phyloP scores from a whole-genome alignment of 2,888 invertebrate species.

The Sphinx pinastri region DNA sequence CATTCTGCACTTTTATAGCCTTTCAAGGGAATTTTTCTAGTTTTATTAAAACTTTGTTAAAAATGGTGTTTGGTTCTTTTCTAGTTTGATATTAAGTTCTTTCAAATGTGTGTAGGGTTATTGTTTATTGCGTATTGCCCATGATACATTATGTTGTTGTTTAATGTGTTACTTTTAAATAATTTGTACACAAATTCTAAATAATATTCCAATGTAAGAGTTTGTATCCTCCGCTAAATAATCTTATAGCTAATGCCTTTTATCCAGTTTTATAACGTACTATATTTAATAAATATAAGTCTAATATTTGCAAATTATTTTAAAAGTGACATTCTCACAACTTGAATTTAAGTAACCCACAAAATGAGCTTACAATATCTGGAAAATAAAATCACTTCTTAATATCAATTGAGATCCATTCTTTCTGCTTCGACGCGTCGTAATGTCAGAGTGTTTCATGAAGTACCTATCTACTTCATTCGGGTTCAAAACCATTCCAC shows the following conservation, averaged over 20 bases:
- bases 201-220: no score
- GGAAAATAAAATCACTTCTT: constrained; percentile 6
- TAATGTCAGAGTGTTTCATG: constrained; percentile 16
- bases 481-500: constrained; percentile 4
- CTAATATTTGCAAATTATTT: not conserved
- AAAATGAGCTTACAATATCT: constrained; percentile 2
- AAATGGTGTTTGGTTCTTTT: not conserved
- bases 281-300: no score
- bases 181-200: no score
- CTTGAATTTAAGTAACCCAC: not conserved
- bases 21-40: not conserved
- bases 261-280: no score
- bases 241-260: no score
- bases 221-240: no score
- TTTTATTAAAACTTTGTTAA: not conserved
- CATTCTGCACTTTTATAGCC: constrained; percentile 17
- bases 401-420: constrained; percentile 15
- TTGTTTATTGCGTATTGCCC: no score
- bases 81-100: not conserved
- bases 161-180: no score
- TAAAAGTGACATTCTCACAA: not conserved
- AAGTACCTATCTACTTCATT: constrained; percentile 13
- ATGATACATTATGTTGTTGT: no score
- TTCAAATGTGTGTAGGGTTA: not conserved
- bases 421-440: not conserved